These are phyloP conservation scores for Clarias platycephalus DNA, from an alignment of 2,797 vertebrate genomes.

Conservation along the genomic window DNA sequence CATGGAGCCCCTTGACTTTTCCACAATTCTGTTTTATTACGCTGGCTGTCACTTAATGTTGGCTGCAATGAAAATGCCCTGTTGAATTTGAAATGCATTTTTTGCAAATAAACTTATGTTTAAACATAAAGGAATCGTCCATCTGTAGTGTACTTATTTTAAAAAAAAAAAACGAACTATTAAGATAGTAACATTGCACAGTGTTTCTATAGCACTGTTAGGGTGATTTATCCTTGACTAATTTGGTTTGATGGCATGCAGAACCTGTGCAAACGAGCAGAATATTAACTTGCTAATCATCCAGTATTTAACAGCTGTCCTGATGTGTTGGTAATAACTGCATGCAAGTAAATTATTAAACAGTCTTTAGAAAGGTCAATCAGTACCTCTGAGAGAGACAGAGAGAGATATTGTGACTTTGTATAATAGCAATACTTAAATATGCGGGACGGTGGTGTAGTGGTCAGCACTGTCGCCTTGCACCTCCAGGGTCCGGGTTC, in stretches of 20 bases:
- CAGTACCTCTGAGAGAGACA: background rate
- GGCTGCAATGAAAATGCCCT: background rate
- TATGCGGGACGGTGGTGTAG: no score
- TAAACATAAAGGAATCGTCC: background rate
- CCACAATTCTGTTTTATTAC: slow-evolving; percentile 16
- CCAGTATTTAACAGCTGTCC: background rate
- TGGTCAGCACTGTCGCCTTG: no score
- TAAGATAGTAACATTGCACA: background rate
- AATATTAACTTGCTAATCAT: background rate
- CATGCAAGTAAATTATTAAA: slow-evolving; percentile 8
- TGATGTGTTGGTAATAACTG: slow-evolving; percentile 8
- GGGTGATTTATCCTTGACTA: background rate
- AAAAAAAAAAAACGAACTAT: background rate
- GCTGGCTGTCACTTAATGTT: background rate
- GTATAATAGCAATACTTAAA: background rate
- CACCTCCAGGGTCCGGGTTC: no score
- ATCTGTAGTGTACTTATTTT: background rate
- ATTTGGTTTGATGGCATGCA: background rate
- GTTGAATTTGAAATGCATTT: no score
- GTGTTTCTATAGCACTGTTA: background rate
- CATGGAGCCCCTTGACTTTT: background rate
- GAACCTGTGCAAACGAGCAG: background rate
- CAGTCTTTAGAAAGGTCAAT: background rate
- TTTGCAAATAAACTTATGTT: background rate
- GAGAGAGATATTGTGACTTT: background rate